phyloP scores from a whole-genome alignment of 1,140 invertebrate genomes.

The Himalopsyche phryganea region DNA sequence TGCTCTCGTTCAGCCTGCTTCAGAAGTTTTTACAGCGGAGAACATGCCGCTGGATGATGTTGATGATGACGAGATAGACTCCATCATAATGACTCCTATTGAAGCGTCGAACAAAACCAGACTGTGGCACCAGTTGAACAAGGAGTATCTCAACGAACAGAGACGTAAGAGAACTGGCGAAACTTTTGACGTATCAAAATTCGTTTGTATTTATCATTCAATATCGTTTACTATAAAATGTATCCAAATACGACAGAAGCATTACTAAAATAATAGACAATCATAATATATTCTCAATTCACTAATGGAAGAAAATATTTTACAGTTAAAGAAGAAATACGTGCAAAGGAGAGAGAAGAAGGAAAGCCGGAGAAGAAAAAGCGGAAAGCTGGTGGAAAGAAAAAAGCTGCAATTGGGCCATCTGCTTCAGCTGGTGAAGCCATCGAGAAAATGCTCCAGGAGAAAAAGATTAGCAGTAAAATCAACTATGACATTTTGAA shows the following conservation, averaged over 20 bases:
- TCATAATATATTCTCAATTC: no score
- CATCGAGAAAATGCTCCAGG: slow-evolving; percentile 91
- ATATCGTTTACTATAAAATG: no score
- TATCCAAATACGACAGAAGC: no score
- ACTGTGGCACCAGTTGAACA: slow-evolving; percentile 83
- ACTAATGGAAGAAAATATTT: no score
- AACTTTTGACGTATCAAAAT: no score
- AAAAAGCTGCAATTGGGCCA: slow-evolving; percentile 59
- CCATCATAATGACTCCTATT: slow-evolving; percentile 78
- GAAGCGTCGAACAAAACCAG: slow-evolving; percentile 76
- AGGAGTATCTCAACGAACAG: slow-evolving; percentile 76
- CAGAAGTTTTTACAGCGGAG: slow-evolving; percentile 47
- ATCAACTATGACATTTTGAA: slow-evolving; percentile 97
- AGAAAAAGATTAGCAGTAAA: slow-evolving; percentile 93
- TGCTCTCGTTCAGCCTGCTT: slow-evolving; percentile 32
- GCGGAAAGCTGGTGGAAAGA: slow-evolving; percentile 56
- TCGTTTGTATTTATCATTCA: no score
- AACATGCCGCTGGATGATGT: slow-evolving; percentile 78
- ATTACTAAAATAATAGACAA: no score
- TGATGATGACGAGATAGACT: slow-evolving; percentile 85
- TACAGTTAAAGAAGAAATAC: slow-evolving; percentile 75
- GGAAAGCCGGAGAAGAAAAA: slow-evolving; percentile 76
- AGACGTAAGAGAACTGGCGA: slow-evolving; percentile 66
- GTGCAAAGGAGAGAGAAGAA: slow-evolving; percentile 70
- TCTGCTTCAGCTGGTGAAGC: slow-evolving; percentile 87